Base-by-base conservation (phyloP, 2,113 vertebrate species). In the Columba livia region DNA sequence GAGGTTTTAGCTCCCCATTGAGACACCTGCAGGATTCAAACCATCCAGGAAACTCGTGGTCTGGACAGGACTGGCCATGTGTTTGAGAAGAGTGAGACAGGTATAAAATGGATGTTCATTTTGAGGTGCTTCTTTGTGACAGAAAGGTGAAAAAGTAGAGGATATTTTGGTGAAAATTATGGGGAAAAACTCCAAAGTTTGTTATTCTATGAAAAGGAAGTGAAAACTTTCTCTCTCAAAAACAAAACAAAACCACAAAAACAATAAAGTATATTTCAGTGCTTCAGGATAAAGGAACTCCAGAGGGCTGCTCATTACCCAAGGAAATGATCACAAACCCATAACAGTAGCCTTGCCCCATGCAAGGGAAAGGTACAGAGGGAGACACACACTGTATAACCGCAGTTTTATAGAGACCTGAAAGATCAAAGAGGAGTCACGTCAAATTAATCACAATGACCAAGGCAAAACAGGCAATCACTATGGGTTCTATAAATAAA, bases 381-480 rank as follows among this genome's bases (percentile, higher is more conserved):
- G 17, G 36, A 82, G 29, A 72, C 15, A 4, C 23, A 32, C 15
- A 48, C 2, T 1, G 19, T 31, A 14, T 28, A 51, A 48, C 48
- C 0, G 0, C 1, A 1, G 48, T 32, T 44, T 70, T 44, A 19
- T 15, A 53, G 69, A 66, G 32, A 85, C 21, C 66, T 31, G 20
- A 75, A 38, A 85, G 32, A 65, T 29, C 24, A 65, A 69, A 53
- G 12, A 65, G 19, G 26, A 79, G 29, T 11, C 11, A 13, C 3
- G 4, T 29, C 47, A 61, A 32, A 44, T 6, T 3, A 62, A 62
- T 54, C 14, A 2, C 1, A 0, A n/a, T 3, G 25, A 58, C 23
- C n/a, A 50, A 58, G 40, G 31, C 31, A 88, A 67, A 72, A 25
- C 57, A 69, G 17, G 24, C 58, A 79, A 29, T 3, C 6, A 53